Base-by-base conservation (phyloP, 2,113 vertebrate genomes). In the Leptosomus discolor region DNA sequence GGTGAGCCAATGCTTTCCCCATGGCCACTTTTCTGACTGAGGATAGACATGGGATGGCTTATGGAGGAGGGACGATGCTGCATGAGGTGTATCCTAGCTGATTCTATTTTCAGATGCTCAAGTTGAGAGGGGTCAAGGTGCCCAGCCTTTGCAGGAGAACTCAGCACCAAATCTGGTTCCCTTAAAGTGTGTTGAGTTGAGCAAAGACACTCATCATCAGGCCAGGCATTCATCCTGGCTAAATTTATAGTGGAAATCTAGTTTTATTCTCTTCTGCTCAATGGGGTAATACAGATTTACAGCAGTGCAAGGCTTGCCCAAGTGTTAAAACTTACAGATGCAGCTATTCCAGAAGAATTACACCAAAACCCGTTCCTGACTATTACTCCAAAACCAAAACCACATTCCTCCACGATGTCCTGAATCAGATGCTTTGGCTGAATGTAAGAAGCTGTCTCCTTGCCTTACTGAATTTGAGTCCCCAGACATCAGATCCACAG, bases 331-430 rank as follows among this genome's bases (percentile, higher is more conserved):
- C 70, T 37, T 70, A n/a, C 36, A 54, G 54, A 53, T 76, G 39
- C 12, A 53, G 20, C 13, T 89, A 22, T 78, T 92, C n/a, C 37
- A 34, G 50, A 74, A 84, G 27, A 67, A 75, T 63, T 58, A 39
- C 22, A 54, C 20, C 9, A 67, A 87, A 81, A 11, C 5, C 0
- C 1, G 17, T 56, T n/a, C 24, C 74, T 39, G 16, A 73, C 53
- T 74, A 6, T 15, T 34, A 58, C 16, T 41, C 30, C 9, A 34
- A 71, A 90, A 46, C 2, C 5, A 85, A 88, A 63, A n/a, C 3
- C 1, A 27, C 6, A 4, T 67, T 61, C 24, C 11, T 57, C 32
- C 18, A 45, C 1, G 1, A 50, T 37, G 20, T 14, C 8, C 8
- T 68, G 60, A 77, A 67, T 74, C 5, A 43, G 50, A 58, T 30